phyloP scores from a whole-genome alignment of 2,797 vertebrate species.

The Spea hammondii region DNA sequence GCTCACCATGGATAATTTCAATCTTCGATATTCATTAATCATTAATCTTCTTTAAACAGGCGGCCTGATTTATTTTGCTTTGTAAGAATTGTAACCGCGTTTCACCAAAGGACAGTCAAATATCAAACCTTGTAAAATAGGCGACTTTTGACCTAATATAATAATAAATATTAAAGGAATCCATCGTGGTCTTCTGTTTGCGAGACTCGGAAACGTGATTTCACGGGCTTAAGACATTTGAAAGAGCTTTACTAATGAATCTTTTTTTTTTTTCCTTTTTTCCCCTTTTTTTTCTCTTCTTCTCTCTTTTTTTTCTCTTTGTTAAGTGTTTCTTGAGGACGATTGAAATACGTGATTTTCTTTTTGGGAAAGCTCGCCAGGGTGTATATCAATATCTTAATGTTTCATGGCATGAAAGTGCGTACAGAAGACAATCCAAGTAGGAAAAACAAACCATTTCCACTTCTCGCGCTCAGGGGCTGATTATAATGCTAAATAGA shows the following conservation, averaged over 20 bases:
- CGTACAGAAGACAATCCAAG: background rate
- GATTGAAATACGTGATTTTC: background rate
- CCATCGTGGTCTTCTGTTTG: background rate
- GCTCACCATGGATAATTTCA: background rate
- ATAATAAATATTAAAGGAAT: background rate
- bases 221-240: background rate
- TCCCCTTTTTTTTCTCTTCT: background rate
- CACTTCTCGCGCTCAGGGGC: conserved; percentile 25
- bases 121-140: background rate
- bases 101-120: background rate
- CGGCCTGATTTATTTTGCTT: background rate
- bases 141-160: background rate
- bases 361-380: background rate
- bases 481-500: conserved; percentile 47
- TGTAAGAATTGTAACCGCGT: background rate
- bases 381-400: conserved; percentile 12
- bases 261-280: background rate
- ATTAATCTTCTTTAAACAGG: conserved; percentile 3
- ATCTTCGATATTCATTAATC: conserved; percentile 1
- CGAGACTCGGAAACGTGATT: background rate
- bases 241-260: background rate
- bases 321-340: background rate
- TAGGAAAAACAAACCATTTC: background rate
- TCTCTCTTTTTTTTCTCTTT: background rate
- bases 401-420: background rate